A percentile compares a stretch with the other conserved stretches of the same genome.
phyloP scores from a whole-genome alignment of 2,888 invertebrate species.

The Cephalotes varians region DNA sequence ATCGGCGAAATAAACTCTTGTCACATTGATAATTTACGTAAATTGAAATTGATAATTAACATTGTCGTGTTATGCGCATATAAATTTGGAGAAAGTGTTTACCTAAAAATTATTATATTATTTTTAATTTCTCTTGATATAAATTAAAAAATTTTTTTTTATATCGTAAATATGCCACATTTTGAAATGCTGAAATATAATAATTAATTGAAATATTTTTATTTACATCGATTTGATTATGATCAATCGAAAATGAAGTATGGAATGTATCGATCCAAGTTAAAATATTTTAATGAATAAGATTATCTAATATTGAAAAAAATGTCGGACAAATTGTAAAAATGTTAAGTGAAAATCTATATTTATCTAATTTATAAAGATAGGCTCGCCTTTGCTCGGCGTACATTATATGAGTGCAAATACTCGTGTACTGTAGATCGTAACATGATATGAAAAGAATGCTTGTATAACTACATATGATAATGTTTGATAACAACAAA shows the following conservation, averaged over 20 bases:
- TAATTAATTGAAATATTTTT: slow-evolving; percentile 13
- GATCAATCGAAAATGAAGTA: not conserved
- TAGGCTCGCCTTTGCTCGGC: not conserved
- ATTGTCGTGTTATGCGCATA: not conserved
- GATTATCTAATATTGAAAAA: not conserved
- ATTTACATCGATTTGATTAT: not conserved
- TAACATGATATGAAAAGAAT: slow-evolving; percentile 54
- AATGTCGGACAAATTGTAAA: not conserved
- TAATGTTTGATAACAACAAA: slow-evolving; percentile 51
- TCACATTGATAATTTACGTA: not conserved
- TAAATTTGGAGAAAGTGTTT: not conserved
- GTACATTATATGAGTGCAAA: not conserved
- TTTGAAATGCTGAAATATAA: not conserved
- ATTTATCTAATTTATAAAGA: not conserved
- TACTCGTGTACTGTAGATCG: slow-evolving; percentile 32
- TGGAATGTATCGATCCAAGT: not conserved
- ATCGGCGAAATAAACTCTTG: not conserved
- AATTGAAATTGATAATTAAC: slow-evolving; percentile 13
- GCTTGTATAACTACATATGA: slow-evolving; percentile 43
- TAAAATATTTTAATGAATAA: not conserved
- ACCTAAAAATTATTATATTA: not conserved
- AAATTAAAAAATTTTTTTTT: not conserved
- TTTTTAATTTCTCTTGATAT: not conserved
- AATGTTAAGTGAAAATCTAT: not conserved
- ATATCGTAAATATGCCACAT: not conserved